Conservation (phyloP, 1,140 invertebrate species). For the Ceratoteleas bidentatus region DNA sequence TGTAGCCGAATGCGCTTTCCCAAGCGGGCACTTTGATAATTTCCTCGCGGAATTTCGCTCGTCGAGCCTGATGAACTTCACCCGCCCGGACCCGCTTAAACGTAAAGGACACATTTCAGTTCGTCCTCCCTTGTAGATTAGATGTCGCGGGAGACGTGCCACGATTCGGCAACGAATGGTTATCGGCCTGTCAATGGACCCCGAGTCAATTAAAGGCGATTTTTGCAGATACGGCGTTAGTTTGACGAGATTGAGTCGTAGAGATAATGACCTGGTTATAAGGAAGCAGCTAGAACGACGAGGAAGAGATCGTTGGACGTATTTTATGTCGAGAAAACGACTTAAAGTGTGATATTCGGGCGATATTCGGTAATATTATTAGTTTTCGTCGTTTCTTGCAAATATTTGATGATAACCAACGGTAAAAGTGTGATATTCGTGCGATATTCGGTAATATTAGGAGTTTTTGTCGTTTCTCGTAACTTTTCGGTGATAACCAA, state of each 20-base stretch:
- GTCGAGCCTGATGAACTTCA: constrained; percentile 42
- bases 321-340: too few relatives aligned
- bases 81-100: constrained; percentile 30
- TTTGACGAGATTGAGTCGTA: neutral
- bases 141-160: constrained; percentile 30
- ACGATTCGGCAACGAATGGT: constrained; percentile 34
- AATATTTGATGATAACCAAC: too few relatives aligned
- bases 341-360: too few relatives aligned
- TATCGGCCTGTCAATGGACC: constrained; percentile 26
- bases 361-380: too few relatives aligned
- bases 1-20: constrained; percentile 52
- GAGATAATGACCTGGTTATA: too few relatives aligned
- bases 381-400: too few relatives aligned
- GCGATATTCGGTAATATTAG: too few relatives aligned
- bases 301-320: too few relatives aligned
- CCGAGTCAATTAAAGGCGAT: constrained; percentile 26
- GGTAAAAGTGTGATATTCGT: too few relatives aligned
- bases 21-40: constrained; percentile 60
- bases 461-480: too few relatives aligned
- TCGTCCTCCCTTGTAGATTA: constrained; percentile 51
- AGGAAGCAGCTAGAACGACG: too few relatives aligned
- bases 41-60: constrained; percentile 43
- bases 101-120: constrained; percentile 46
- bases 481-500: too few relatives aligned
- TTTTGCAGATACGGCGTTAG: neutral